phyloP scores from a whole-genome alignment of 2,888 invertebrate species.

The Himalopsyche kuldschensis region DNA sequence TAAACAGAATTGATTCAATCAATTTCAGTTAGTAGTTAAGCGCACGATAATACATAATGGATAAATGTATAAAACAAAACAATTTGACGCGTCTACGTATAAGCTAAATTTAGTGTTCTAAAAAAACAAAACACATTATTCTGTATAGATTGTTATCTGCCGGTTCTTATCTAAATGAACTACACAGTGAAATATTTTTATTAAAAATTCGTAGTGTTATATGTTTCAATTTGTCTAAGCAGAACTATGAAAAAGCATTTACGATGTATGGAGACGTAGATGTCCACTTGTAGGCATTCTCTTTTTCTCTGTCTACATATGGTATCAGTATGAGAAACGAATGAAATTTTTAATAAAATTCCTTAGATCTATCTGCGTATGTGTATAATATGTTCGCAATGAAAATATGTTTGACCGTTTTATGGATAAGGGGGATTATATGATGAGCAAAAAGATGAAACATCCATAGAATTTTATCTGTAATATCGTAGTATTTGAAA shows the following conservation, averaged over 20 bases:
- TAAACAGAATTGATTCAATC: too few relatives aligned
- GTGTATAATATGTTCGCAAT: neutral
- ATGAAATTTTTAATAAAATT: constrained; percentile 32
- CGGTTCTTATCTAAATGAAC: too few relatives aligned
- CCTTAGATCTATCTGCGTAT: constrained; percentile 12
- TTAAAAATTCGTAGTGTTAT: too few relatives aligned
- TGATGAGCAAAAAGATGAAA: neutral
- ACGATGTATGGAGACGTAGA: neutral
- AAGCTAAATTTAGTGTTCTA: too few relatives aligned
- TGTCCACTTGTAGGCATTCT: neutral
- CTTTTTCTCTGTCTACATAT: neutral
- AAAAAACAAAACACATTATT: too few relatives aligned
- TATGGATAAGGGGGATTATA: neutral
- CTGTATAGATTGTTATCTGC: too few relatives aligned
- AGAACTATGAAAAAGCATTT: neutral
- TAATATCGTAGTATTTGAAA: neutral
- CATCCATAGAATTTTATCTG: neutral
- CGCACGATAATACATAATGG: too few relatives aligned
- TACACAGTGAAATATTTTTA: too few relatives aligned
- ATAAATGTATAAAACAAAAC: too few relatives aligned
- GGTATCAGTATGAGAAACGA: constrained; percentile 21
- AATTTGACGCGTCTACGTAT: too few relatives aligned
- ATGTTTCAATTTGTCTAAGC: neutral
- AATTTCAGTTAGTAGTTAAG: too few relatives aligned
- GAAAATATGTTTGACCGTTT: neutral